Conservation (phyloP, 2,888 invertebrate genomes). For the Hypercompe scribonia region DNA sequence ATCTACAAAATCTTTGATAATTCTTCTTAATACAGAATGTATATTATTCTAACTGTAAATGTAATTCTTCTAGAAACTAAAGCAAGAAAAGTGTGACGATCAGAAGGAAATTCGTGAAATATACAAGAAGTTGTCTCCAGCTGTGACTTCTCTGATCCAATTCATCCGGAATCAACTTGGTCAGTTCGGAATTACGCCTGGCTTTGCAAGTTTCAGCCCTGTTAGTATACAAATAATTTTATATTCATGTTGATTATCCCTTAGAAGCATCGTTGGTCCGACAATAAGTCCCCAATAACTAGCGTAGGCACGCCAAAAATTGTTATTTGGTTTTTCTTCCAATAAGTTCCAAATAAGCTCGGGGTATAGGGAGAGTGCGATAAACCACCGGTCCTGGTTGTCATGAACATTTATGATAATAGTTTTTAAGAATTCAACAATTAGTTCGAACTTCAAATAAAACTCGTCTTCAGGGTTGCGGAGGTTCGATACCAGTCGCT, state of each 20-base stretch:
- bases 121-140: constrained; percentile 84
- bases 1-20: constrained; percentile 74
- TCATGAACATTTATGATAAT: too few species aligned
- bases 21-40: background rate
- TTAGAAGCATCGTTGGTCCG: too few species aligned
- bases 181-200: constrained; percentile 60
- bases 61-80: constrained; percentile 83
- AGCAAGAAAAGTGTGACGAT: constrained; percentile 88
- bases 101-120: constrained; percentile 88
- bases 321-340: too few species aligned
- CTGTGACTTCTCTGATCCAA: constrained; percentile 85
- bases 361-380: too few species aligned
- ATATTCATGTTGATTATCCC: background rate
- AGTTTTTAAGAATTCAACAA: too few species aligned
- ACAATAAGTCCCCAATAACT: too few species aligned
- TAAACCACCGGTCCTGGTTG: too few species aligned
- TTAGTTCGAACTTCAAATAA: too few species aligned
- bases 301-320: too few species aligned
- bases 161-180: constrained; percentile 74
- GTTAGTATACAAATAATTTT: constrained; percentile 51
- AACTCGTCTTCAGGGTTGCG: too few species aligned
- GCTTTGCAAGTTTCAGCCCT: constrained; percentile 54
- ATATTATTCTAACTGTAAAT: background rate
- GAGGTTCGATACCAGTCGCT: too few species aligned
- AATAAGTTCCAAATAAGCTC: too few species aligned